phyloP scores from a whole-genome alignment of 2,888 invertebrate species.

The Chrysodeixis includens region DNA sequence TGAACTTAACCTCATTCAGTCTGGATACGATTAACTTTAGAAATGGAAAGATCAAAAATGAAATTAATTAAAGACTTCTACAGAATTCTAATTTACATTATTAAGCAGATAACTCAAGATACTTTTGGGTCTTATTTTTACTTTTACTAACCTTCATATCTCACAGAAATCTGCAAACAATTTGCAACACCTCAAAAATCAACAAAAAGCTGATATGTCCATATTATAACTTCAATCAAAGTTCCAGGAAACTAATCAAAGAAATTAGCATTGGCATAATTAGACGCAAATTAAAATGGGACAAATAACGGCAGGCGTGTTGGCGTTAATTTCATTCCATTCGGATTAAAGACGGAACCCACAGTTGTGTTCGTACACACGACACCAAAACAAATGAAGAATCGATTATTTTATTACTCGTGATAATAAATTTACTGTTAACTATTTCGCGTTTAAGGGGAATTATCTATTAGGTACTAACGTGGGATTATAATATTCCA shows the following conservation, averaged over 20 bases:
- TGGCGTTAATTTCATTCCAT: slow-evolving; percentile 6
- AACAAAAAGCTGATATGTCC: not conserved
- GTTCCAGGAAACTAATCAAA: slow-evolving; percentile 7
- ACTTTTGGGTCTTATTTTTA: too few relatives aligned
- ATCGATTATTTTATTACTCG: not conserved
- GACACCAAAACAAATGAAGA: slow-evolving; percentile 3
- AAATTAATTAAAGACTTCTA: too few relatives aligned
- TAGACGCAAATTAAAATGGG: slow-evolving; percentile 8
- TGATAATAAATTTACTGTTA: not conserved
- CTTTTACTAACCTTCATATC: too few relatives aligned
- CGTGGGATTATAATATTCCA: too few relatives aligned
- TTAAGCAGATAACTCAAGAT: too few relatives aligned
- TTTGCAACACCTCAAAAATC: not conserved
- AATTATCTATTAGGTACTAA: not conserved
- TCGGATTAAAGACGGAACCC: slow-evolving; percentile 1
- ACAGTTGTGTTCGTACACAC: not conserved
- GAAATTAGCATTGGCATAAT: slow-evolving; percentile 8
- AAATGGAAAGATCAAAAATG: too few relatives aligned
- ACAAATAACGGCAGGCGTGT: slow-evolving; percentile 7
- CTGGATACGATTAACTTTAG: too few relatives aligned
- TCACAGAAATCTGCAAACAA: too few relatives aligned
- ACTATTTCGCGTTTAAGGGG: not conserved
- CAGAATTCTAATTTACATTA: too few relatives aligned
- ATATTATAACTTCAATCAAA: slow-evolving; percentile 1
- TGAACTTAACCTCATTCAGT: too few relatives aligned